Evolutionary conservation across 2,113 vertebrate species (phyloP), one percentile per base, ranked within the genome.

Genomic region (Harpagus bidentatus): DNA sequence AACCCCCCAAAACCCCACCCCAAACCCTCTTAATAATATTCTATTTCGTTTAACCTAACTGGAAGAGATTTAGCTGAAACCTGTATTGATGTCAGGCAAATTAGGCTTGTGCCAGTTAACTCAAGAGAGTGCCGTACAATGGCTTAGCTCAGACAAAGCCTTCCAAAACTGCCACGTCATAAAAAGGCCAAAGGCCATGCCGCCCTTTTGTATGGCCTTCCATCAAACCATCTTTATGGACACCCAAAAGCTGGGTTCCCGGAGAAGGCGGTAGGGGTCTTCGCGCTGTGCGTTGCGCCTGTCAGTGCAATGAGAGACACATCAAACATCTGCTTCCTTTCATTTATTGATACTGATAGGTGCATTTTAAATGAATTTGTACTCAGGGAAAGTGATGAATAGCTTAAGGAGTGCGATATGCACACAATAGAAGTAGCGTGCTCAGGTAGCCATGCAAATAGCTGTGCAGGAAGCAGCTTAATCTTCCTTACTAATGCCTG

Each of bases 261-360:
- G 62, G 88, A 93, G 82, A 95, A 94, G 95, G 80, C 95, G 32
- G 86, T 84, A 82, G 92, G 95, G 62, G 91, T 95, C 83, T 84
- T 59, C 95, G 90, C 42, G 16, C 89, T 93, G 88, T 93, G 92
- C 96, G 95, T 97, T 38, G 38, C 1, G 73, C 96, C 92, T 98
- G 96, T 97, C 97, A 97, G 70, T 83, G 97, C 88, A 97, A 92
- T 94, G 82, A 97, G 96, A 96, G 81, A 90, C 96, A 91, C 92
- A 93, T 97, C 92, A 97, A 92, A 94, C 94, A 77, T 97, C 95
- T 90, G 95, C 86, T 98, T 97, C 94, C 95, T 98, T 98, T 97
- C 96, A 93, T 97, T 97, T 97, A 96, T 95, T 97, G 96, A 96
- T 96, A 97, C 88, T 65, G 93, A 97, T 98, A 97, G 88, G 90